Evolutionary conservation across 2,888 invertebrate genomes (phyloP).

Genomic region (Rhagonycha lutea): DNA sequence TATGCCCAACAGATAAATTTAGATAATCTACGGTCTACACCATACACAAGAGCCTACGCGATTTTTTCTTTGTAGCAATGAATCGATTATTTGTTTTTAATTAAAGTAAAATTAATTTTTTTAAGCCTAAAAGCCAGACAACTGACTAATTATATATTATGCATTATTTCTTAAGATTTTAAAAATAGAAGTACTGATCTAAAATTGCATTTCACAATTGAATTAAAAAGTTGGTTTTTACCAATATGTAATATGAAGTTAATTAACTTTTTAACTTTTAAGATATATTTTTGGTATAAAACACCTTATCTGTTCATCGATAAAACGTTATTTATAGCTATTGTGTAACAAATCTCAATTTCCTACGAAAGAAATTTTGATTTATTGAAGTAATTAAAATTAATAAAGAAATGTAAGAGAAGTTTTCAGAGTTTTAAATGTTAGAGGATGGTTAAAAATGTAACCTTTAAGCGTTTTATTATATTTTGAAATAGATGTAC

Average conservation of each 20-base stretch:
- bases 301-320: neutral
- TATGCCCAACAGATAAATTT: neutral
- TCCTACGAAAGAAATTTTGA: neutral
- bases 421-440: neutral
- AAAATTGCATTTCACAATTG: neutral
- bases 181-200: neutral
- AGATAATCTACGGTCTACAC: neutral
- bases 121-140: neutral
- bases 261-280: neutral
- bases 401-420: neutral
- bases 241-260: neutral
- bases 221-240: neutral
- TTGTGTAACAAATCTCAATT: constrained; percentile 2
- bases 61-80: neutral
- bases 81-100: neutral
- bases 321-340: neutral
- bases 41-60: accelerated
- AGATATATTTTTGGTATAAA: neutral
- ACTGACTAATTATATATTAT: neutral
- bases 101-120: neutral
- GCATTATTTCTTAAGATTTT: neutral
- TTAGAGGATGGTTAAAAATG: neutral
- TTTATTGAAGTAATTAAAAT: neutral
- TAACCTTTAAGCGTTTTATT: neutral
- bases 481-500: neutral